A percentile compares a stretch with the other conserved stretches of the same genome.
Evolutionary conservation across 2,888 invertebrate species (phyloP).

Genomic region (Heteromurus nitidus): DNA sequence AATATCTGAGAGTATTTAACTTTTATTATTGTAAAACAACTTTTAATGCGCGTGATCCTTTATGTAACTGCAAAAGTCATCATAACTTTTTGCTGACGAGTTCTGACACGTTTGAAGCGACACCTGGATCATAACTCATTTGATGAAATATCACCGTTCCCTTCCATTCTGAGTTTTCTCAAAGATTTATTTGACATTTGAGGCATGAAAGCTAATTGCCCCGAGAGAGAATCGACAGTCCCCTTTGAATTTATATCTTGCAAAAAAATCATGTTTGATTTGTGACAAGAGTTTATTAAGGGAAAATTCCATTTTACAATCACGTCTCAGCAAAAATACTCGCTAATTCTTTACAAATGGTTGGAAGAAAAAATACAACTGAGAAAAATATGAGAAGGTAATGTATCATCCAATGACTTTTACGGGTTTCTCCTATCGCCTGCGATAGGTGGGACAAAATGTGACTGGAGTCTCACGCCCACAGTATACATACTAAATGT

Average conservation of each 20-base stretch:
- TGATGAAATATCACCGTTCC: slow-evolving; percentile 47
- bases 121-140: slow-evolving; percentile 45
- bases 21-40: slow-evolving; percentile 33
- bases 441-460: slow-evolving; percentile 35
- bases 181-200: slow-evolving; percentile 44
- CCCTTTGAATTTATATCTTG: not conserved
- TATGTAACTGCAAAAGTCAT: too few species aligned
- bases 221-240: slow-evolving; percentile 31
- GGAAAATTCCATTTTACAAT: slow-evolving; percentile 16
- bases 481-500: slow-evolving; percentile 49
- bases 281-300: slow-evolving; percentile 10
- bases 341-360: not conserved
- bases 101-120: slow-evolving; percentile 54
- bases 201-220: slow-evolving; percentile 46
- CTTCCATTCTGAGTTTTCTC: slow-evolving; percentile 27
- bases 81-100: slow-evolving; percentile 16
- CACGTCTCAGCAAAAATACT: slow-evolving; percentile 5
- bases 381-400: not conserved
- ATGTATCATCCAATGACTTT: slow-evolving; percentile 32
- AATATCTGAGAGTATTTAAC: too few species aligned
- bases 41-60: slow-evolving; percentile 16
- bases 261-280: slow-evolving; percentile 20
- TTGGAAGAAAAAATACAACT: not conserved
- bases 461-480: slow-evolving; percentile 33
- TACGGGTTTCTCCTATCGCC: too few species aligned